phyloP scores from a whole-genome alignment of 2,113 vertebrate genomes.

The Centropus unirufus region DNA sequence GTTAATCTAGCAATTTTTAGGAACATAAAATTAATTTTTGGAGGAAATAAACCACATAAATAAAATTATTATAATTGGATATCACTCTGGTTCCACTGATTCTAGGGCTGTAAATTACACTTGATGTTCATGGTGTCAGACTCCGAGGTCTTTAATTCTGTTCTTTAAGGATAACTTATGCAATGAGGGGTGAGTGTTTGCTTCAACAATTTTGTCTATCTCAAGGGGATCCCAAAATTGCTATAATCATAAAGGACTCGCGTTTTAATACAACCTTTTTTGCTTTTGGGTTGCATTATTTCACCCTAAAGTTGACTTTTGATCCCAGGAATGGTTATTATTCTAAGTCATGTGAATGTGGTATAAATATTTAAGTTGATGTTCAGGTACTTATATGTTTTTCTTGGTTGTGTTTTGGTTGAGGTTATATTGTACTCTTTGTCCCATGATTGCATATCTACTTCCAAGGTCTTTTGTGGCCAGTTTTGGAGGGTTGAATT shows the following conservation, averaged over 20 bases:
- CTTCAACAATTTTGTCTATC: background rate
- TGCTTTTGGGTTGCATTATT: background rate
- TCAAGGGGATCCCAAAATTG: background rate
- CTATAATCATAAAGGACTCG: background rate
- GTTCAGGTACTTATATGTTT: background rate
- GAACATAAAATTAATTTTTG: conserved; percentile 24
- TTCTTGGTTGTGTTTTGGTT: background rate
- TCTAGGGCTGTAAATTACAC: conserved; percentile 51
- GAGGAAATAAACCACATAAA: conserved; percentile 26
- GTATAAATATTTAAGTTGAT: background rate
- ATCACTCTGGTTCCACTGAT: background rate
- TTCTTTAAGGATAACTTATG: conserved; percentile 42
- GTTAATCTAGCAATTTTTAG: conserved; percentile 37
- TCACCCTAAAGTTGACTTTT: conserved; percentile 1
- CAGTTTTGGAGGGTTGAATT: background rate
- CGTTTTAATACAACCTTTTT: conserved; percentile 10
- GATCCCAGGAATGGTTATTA: background rate
- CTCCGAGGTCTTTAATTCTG: conserved; percentile 42
- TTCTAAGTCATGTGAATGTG: background rate
- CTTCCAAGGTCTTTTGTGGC: background rate
- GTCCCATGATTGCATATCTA: background rate
- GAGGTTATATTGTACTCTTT: background rate
- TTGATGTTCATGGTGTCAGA: background rate
- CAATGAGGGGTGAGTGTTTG: background rate
- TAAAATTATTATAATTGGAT: conserved; percentile 27